Evolutionary conservation across 2,888 invertebrate genomes (phyloP).

Genomic region (Trichogramma evanescens): DNA sequence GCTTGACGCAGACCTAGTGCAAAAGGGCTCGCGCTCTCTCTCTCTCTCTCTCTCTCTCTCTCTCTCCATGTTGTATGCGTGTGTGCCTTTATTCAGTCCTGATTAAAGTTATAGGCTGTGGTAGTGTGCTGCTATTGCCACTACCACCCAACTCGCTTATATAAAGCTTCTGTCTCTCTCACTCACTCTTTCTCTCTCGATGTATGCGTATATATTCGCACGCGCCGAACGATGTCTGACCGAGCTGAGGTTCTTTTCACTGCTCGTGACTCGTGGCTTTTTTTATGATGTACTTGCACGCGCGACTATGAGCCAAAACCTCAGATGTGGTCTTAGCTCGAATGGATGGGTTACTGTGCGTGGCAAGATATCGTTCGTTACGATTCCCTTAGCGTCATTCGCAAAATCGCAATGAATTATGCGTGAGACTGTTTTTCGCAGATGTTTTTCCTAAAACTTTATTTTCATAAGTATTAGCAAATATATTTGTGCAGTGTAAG

Average conservation of each 20-base stretch:
- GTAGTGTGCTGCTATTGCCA: not conserved
- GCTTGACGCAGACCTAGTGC: constrained; percentile 36
- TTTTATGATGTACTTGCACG: no score
- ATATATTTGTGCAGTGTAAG: not conserved
- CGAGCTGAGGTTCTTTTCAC: constrained; percentile 21
- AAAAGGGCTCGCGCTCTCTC: not conserved
- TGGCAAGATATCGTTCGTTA: no score
- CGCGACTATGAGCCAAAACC: no score
- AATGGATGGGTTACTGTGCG: no score
- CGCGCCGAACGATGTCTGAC: constrained; percentile 11
- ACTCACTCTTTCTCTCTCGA: not conserved
- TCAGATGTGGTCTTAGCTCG: no score
- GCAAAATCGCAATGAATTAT: no score
- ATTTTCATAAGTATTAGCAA: not conserved
- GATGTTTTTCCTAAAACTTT: no score
- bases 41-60: no score
- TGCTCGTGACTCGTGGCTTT: not conserved
- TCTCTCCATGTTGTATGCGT: constrained; percentile 12
- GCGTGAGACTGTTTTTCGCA: no score
- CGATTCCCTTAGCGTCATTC: no score
- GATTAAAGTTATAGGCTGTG: constrained; percentile 44
- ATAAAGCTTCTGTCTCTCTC: not conserved
- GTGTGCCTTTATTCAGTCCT: constrained; percentile 41
- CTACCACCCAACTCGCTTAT: not conserved
- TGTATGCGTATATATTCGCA: not conserved